A percentile compares a stretch with the other conserved stretches of the same genome.
Evolutionary conservation across 2,797 vertebrate genomes (phyloP).

Genomic region (Hozukius guyotensis): DNA sequence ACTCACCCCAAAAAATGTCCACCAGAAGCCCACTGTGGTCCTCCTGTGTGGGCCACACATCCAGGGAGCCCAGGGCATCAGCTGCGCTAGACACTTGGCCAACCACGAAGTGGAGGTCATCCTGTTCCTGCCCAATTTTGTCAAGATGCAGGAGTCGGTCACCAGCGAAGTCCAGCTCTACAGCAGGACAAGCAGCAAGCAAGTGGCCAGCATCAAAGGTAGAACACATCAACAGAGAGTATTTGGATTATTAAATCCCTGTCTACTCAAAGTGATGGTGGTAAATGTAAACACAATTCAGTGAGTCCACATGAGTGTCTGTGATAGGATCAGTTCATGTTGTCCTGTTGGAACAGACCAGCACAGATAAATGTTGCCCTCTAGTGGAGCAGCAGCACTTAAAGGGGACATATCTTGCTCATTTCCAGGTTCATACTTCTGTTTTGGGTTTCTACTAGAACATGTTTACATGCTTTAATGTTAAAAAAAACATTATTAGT

Average conservation of each 20-base stretch:
- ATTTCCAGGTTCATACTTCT: not conserved
- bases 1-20: slow-evolving; percentile 93
- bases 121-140: slow-evolving; percentile 92
- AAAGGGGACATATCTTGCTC: not conserved
- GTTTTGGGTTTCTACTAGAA: not conserved
- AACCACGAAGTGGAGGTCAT: slow-evolving; percentile 93
- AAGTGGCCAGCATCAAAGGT: slow-evolving; percentile 91
- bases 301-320: not conserved
- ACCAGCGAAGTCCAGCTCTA: slow-evolving; percentile 89
- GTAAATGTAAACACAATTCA: not conserved
- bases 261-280: not conserved
- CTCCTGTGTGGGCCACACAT: slow-evolving; percentile 91
- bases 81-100: slow-evolving; percentile 91
- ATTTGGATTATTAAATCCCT: not conserved
- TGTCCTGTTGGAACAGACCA: not conserved
- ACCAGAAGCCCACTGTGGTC: slow-evolving; percentile 91
- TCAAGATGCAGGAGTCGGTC: slow-evolving; percentile 92
- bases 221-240: not conserved
- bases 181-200: slow-evolving; percentile 88
- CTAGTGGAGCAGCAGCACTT: slow-evolving; percentile 55
- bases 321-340: not conserved
- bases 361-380: slow-evolving; percentile 56
- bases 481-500: not conserved
- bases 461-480: not conserved
- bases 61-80: slow-evolving; percentile 93